Percentiles rank a stretch among this genome's conserved stretches.
Evolutionary conservation across 2,113 vertebrate species (phyloP).

Genomic region (Passerina amoena): DNA sequence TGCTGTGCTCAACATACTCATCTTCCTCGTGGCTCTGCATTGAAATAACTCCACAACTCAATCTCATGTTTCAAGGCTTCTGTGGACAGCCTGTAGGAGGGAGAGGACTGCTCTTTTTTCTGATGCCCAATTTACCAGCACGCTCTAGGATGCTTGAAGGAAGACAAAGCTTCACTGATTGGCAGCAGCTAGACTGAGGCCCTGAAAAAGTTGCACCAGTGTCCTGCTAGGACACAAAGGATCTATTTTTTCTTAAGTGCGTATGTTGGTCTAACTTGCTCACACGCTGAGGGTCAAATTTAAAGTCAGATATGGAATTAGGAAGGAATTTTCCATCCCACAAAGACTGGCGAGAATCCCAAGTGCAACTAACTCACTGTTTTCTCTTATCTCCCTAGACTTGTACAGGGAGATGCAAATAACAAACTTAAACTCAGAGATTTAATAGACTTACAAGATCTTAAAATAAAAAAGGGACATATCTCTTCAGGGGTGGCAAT

Average conservation of each 20-base stretch:
- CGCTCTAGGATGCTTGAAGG: background rate
- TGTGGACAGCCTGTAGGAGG: conserved; percentile 9
- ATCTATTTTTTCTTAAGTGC: conserved; percentile 47
- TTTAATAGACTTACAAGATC: background rate
- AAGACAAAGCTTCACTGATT: conserved; percentile 38
- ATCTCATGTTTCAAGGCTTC: conserved; percentile 28
- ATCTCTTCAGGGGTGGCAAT: background rate
- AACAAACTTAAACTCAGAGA: conserved; percentile 7
- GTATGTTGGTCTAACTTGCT: conserved; percentile 63
- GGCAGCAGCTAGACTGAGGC: conserved; percentile 7
- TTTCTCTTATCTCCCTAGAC: conserved; percentile 39
- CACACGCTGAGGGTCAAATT: conserved; percentile 65
- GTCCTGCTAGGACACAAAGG: conserved; percentile 17
- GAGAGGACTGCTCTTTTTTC: background rate
- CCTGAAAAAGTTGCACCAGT: conserved; percentile 45
- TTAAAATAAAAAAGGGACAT: background rate
- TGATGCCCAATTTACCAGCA: conserved; percentile 3
- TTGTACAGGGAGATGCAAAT: conserved; percentile 14
- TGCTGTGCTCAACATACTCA: background rate
- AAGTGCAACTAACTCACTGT: conserved; percentile 40
- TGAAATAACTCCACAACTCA: background rate
- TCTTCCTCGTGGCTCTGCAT: background rate
- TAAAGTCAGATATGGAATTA: conserved; percentile 72
- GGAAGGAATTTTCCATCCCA: conserved; percentile 69
- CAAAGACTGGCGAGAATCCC: conserved; percentile 60